Evolutionary conservation across 2,888 invertebrate species (phyloP).

Genomic region (Chorisops tibialis): DNA sequence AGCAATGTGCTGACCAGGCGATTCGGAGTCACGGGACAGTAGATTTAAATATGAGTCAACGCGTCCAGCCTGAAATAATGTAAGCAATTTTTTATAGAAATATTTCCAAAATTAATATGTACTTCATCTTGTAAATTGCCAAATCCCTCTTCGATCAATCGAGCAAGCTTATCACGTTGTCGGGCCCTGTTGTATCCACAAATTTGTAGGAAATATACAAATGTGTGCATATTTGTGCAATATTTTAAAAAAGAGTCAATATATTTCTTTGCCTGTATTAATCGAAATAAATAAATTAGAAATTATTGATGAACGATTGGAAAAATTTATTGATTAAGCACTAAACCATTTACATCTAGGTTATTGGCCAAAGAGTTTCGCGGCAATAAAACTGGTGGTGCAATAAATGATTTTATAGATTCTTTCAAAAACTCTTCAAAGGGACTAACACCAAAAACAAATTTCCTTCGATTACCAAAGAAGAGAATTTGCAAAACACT

Average conservation of each 20-base stretch:
- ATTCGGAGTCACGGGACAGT: conserved; percentile 60
- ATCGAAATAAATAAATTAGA: conserved; percentile 5
- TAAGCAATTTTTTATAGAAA: neutral
- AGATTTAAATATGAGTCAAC: conserved; percentile 81
- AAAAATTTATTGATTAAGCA: neutral
- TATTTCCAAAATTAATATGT: neutral
- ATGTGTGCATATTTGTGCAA: conserved; percentile 71
- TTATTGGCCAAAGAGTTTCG: conserved; percentile 60
- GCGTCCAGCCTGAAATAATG: conserved; percentile 68
- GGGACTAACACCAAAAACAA: conserved; percentile 51
- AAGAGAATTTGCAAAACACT: conserved; percentile 84
- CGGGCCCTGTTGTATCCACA: conserved; percentile 94
- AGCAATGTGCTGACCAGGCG: conserved; percentile 69
- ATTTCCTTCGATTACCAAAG: conserved; percentile 50
- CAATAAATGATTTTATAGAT: conserved; percentile 81
- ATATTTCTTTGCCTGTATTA: conserved; percentile 75
- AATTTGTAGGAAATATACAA: conserved; percentile 79
- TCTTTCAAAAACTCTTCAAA: conserved; percentile 81
- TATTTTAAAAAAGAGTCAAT: conserved; percentile 85
- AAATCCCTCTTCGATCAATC: conserved; percentile 81
- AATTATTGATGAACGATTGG: neutral
- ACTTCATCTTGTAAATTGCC: conserved; percentile 90
- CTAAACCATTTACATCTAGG: conserved; percentile 37
- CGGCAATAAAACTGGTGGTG: conserved; percentile 80
- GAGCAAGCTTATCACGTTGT: conserved; percentile 89